Conservation (phyloP, 2,888 invertebrate genomes). For the Drosophila lutescens region DNA sequence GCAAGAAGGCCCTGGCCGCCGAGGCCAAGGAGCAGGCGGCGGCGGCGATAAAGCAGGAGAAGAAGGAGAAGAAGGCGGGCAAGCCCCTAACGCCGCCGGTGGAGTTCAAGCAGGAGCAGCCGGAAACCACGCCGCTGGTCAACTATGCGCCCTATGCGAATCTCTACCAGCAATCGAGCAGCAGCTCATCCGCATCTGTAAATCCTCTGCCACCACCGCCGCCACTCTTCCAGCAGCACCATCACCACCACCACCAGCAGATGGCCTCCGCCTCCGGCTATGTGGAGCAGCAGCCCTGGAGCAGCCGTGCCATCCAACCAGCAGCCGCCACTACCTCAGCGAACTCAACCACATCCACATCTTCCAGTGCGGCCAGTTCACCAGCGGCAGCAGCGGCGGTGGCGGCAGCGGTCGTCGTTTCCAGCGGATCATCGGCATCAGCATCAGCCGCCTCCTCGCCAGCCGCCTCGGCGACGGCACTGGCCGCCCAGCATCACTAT, state of each 20-base stretch:
- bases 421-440: slow-evolving; percentile 17
- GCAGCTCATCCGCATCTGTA: neutral
- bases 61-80: slow-evolving; percentile 49
- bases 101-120: slow-evolving; percentile 78
- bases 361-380: slow-evolving; percentile 45
- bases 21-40: slow-evolving; percentile 76
- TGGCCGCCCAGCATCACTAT: slow-evolving; percentile 61
- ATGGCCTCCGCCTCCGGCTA: slow-evolving; percentile 29
- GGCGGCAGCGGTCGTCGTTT: neutral
- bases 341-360: slow-evolving; percentile 27
- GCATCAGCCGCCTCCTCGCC: slow-evolving; percentile 7
- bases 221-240: slow-evolving; percentile 65
- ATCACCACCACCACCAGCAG: slow-evolving; percentile 33
- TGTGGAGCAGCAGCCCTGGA: slow-evolving; percentile 46
- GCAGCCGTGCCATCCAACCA: slow-evolving; percentile 62
- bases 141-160: slow-evolving; percentile 70
- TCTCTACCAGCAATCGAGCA: slow-evolving; percentile 67
- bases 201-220: slow-evolving; percentile 49
- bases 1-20: slow-evolving; percentile 78
- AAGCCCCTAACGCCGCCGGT: slow-evolving; percentile 40
- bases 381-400: slow-evolving; percentile 10
- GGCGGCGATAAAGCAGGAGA: slow-evolving; percentile 65
- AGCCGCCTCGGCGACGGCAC: slow-evolving; percentile 20
- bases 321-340: slow-evolving; percentile 64
- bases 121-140: slow-evolving; percentile 48